Percentiles rank a stretch among this genome's conserved stretches.
phyloP scores from a whole-genome alignment of 2,888 invertebrate species.

The Temnothorax unifasciatus region DNA sequence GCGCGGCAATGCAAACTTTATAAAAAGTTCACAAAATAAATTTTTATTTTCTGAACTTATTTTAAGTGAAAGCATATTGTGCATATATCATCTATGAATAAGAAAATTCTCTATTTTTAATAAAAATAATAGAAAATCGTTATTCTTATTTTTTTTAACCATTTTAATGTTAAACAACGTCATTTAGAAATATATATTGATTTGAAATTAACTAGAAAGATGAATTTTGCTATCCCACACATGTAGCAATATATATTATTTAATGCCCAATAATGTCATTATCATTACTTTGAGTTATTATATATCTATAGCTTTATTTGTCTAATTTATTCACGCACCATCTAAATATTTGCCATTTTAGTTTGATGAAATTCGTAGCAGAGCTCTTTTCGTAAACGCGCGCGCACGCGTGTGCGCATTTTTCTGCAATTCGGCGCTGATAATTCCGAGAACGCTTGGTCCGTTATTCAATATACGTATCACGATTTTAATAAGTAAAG shows the following conservation, averaged over 20 bases:
- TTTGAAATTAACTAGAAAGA: background rate
- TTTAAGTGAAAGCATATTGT: background rate
- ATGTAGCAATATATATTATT: background rate
- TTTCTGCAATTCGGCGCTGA: background rate
- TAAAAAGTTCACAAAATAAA: background rate
- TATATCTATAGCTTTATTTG: too few species aligned
- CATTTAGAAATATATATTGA: background rate
- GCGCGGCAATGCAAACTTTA: background rate
- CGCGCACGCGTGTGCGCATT: background rate
- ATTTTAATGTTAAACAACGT: background rate
- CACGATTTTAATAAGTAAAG: constrained; percentile 44
- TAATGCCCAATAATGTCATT: background rate
- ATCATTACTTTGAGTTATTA: background rate
- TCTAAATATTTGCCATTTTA: background rate
- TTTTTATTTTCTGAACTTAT: background rate
- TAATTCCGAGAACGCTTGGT: background rate
- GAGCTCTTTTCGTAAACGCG: background rate
- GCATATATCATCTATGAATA: background rate
- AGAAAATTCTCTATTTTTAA: background rate
- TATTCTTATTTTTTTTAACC: background rate
- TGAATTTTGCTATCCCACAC: background rate
- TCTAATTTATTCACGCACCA: background rate
- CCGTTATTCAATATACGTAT: constrained; percentile 25
- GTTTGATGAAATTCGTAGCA: background rate
- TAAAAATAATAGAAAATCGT: background rate